A percentile compares a stretch with the other conserved stretches of the same genome.
Evolutionary conservation across 2,888 invertebrate genomes (phyloP).

Genomic region (Galerucella pusilla): DNA sequence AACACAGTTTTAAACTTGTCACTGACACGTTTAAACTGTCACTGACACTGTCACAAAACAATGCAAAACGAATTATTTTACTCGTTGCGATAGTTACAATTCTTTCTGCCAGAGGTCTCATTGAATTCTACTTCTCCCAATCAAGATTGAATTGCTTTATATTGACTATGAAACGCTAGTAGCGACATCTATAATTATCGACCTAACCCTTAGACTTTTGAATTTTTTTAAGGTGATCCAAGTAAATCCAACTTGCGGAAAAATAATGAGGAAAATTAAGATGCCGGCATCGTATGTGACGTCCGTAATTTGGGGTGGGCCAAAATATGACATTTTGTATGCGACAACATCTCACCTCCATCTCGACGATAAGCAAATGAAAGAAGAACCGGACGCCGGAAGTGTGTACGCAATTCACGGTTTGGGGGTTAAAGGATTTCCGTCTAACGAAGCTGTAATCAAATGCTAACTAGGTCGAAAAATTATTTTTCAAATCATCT

Average conservation of each 20-base stretch:
- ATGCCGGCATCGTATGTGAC: conserved; percentile 69
- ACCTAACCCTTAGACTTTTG: too few species aligned
- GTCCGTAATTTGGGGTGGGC: conserved; percentile 73
- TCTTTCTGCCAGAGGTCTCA: too few species aligned
- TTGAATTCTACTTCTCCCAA: too few species aligned
- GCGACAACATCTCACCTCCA: conserved; percentile 67
- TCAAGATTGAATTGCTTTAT: too few species aligned
- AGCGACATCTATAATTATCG: too few species aligned
- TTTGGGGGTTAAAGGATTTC: conserved; percentile 60
- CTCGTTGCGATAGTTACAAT: too few species aligned
- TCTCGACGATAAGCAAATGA: conserved; percentile 61
- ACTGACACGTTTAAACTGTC: too few species aligned
- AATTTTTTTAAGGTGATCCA: conserved; percentile 63
- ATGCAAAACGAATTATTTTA: too few species aligned
- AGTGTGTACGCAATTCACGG: conserved; percentile 63
- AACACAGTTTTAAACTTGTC: too few species aligned
- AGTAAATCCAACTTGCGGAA: conserved; percentile 62
- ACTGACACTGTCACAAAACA: too few species aligned
- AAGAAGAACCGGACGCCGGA: conserved; percentile 63
- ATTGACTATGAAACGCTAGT: too few species aligned
- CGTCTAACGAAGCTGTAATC: conserved; percentile 47
- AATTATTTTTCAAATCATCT: not conserved
- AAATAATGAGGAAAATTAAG: conserved; percentile 63
- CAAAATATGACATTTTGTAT: conserved; percentile 68
- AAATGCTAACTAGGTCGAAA: not conserved